Percentiles rank a stretch among this genome's conserved stretches.
These are phyloP conservation scores for Drosophila aff. DNA, from an alignment of 1,140 invertebrate species.

Conservation along the genomic window DNA sequence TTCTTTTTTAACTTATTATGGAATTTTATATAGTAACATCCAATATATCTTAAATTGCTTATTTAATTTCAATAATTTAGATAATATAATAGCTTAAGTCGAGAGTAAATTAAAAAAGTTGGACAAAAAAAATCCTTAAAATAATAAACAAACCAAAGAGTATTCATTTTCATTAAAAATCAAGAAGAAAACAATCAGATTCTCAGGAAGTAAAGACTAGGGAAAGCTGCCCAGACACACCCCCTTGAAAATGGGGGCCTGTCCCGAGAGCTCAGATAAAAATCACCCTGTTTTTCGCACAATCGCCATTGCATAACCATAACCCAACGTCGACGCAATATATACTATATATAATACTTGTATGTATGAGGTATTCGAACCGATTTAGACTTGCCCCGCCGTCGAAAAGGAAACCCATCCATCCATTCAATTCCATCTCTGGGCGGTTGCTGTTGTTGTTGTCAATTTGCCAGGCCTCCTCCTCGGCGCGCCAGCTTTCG, in stretches of 20 bases:
- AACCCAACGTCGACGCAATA: conserved; percentile 3
- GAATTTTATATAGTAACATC: not conserved
- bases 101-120: not conserved
- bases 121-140: not conserved
- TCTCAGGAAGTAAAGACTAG: not conserved
- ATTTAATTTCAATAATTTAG: not conserved
- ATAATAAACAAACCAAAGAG: not conserved
- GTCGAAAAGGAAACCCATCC: conserved; percentile 68
- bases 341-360: conserved; percentile 9
- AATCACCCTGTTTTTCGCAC: conserved; percentile 45
- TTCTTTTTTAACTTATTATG: too few species aligned
- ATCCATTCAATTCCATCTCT: conserved; percentile 18
- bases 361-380: conserved; percentile 13
- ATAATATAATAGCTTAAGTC: not conserved
- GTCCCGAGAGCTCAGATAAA: conserved; percentile 8
- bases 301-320: conserved; percentile 17
- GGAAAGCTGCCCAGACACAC: not conserved
- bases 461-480: conserved; percentile 74
- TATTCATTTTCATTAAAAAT: not conserved
- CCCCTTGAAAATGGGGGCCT: conserved; percentile 5
- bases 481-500: conserved; percentile 45
- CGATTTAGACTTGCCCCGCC: conserved; percentile 37
- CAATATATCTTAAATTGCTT: not conserved
- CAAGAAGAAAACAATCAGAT: not conserved
- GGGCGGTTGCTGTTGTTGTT: conserved; percentile 33